A percentile compares a stretch with the other conserved stretches of the same genome.
Evolutionary conservation across 2,113 vertebrate species (phyloP).

Genomic region (Forbesichthys papilliferus): DNA sequence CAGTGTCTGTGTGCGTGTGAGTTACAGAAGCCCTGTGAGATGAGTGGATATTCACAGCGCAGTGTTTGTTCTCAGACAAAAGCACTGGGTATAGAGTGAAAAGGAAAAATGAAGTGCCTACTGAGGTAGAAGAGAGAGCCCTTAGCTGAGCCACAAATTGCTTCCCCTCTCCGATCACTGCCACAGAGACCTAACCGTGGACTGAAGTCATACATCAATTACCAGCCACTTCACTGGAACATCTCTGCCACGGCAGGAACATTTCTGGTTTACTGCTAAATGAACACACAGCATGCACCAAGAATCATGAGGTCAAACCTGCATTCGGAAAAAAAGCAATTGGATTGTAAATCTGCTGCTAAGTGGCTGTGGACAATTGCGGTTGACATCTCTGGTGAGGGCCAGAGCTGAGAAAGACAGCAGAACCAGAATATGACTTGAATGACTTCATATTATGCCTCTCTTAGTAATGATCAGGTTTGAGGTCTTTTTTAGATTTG

Average conservation of each 20-base stretch:
- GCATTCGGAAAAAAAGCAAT: conserved; percentile 27
- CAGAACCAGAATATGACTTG: conserved; percentile 7
- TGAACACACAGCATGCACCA: conserved; percentile 25
- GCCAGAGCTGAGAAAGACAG: conserved; percentile 33
- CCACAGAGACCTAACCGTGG: conserved; percentile 51
- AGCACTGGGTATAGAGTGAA: conserved; percentile 50
- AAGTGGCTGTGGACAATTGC: conserved; percentile 47
- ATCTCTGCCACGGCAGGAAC: conserved; percentile 50
- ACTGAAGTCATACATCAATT: conserved; percentile 63
- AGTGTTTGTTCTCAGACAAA: conserved; percentile 62
- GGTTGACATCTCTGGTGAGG: conserved; percentile 20
- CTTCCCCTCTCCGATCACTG: conserved; percentile 55
- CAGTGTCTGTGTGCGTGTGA: conserved; percentile 24
- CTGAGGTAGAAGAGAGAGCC: conserved; percentile 54
- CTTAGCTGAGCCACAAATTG: conserved; percentile 65
- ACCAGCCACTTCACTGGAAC: conserved; percentile 45
- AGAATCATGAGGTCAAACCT: conserved; percentile 37
- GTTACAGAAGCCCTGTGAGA: conserved; percentile 46
- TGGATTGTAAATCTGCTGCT: conserved; percentile 53
- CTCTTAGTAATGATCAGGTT: conserved; percentile 22
- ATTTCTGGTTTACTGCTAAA: conserved; percentile 53
- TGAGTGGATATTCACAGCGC: conserved; percentile 53
- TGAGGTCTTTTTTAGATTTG: too few relatives aligned
- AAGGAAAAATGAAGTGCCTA: conserved; percentile 62
- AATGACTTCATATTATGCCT: too few relatives aligned